Percentiles rank a stretch among this genome's conserved stretches.
phyloP scores from a whole-genome alignment of 1,140 invertebrate genomes.

The Pseudomyrmex pallidus region DNA sequence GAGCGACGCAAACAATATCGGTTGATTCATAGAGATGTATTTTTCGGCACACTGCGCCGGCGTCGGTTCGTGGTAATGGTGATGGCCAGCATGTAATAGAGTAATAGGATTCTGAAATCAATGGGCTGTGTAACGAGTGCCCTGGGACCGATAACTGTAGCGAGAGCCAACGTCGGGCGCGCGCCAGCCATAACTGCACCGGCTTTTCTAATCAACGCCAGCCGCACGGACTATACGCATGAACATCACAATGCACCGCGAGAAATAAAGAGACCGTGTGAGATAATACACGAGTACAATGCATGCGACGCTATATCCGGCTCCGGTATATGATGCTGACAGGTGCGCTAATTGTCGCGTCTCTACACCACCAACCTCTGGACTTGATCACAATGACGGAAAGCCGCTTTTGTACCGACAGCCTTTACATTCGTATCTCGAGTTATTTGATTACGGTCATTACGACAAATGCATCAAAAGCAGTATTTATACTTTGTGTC shows the following conservation, averaged over 20 bases:
- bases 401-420: conserved; percentile 20
- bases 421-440: neutral
- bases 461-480: neutral
- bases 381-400: conserved; percentile 19
- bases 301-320: conserved; percentile 4
- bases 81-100: conserved; percentile 67
- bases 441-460: conserved; percentile 2
- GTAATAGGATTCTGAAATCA: conserved; percentile 65
- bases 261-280: conserved; percentile 63
- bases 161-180: conserved; percentile 22
- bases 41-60: conserved; percentile 43
- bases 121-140: conserved; percentile 71
- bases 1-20: neutral
- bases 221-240: conserved; percentile 32
- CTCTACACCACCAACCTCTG: conserved; percentile 20
- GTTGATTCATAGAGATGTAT: conserved; percentile 59
- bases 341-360: conserved; percentile 62
- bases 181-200: conserved; percentile 4
- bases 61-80: conserved; percentile 51
- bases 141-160: conserved; percentile 64
- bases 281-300: conserved; percentile 54
- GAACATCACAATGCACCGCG: conserved; percentile 56
- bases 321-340: conserved; percentile 63
- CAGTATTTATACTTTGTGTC: neutral
- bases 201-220: conserved; percentile 70